Conservation (phyloP, 2,797 vertebrate species). For the Lepilemur ruficaudatus region DNA sequence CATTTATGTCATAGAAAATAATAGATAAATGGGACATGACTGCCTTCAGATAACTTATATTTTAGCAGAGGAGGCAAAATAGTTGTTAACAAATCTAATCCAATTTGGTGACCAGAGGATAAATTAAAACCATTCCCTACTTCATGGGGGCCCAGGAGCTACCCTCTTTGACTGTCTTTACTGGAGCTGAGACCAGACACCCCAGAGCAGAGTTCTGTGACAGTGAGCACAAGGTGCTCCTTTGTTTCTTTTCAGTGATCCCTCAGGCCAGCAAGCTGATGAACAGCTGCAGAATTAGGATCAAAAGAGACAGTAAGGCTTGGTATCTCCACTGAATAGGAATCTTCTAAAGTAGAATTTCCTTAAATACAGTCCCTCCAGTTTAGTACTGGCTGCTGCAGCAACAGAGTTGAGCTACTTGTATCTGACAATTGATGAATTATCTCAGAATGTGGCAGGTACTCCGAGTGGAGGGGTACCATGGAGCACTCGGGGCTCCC, state of each 20-base stretch:
- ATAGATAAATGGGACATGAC: neutral
- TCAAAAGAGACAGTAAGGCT: neutral
- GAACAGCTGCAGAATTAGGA: neutral
- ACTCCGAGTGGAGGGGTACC: neutral
- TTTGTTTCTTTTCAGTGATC: neutral
- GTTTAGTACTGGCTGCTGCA: neutral
- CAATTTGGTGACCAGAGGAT: neutral
- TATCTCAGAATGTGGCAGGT: neutral
- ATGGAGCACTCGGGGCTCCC: fast-evolving
- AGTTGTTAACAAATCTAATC: neutral
- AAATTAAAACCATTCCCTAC: neutral
- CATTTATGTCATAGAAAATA: neutral
- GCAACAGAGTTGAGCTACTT: neutral
- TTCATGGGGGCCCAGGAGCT: neutral
- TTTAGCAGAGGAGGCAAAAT: neutral
- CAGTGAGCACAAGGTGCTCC: neutral
- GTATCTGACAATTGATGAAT: neutral
- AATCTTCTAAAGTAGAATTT: neutral
- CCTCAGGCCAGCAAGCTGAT: neutral
- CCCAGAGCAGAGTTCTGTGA: neutral
- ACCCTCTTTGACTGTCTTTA: neutral
- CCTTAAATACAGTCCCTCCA: neutral
- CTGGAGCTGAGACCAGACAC: neutral
- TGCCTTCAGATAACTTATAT: neutral
- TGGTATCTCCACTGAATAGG: neutral